Base-by-base conservation (phyloP, 2,797 vertebrate genomes). In the Protosalanx chinensis region DNA sequence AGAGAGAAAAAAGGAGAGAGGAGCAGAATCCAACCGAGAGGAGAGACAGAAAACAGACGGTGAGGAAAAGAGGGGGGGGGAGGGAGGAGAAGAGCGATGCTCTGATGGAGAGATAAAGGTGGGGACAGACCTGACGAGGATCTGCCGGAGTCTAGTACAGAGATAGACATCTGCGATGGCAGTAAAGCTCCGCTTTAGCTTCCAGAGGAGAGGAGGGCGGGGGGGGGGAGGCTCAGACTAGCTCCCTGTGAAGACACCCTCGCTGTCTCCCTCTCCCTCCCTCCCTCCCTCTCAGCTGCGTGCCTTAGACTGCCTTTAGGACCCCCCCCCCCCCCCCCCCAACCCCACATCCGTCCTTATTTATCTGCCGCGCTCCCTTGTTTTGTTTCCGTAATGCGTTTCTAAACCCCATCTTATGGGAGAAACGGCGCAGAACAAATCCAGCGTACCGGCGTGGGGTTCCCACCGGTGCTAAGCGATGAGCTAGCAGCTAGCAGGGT, bases 341-440 rank as follows among this genome's bases (percentile, higher is more conserved):
- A 68, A 56, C 67, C 72, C 27, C 23, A 74, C 82, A n/a, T n/a
- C 80, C 74, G 68, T 61, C 77, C 86, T 65, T 71, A 76, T 83
- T 79, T 75, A 75, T 85, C 77, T 76, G 67, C 71, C 62, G 67
- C 76, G 72, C 58, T 82, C 78, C 80, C 77, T 83, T 84, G 88
- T 84, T 89, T 85, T 82, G 82, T 81, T 79, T 85, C 77, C 80
- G 81, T 89, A 90, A 87, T 81, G 82, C 83, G 78, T 80, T 86
- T 82, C 79, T 89, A 89, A 91, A 83, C 84, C 80, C 82, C n/a
- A 83, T 90, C 85, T 91, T 88, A 87, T 86, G 72, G 29, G 82
- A 80, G 88, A 89, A 88, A 91, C 84, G 86, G 84, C 87, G 88
- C 88, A 83, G 88, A 91, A 91, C 85, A 90, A 90, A 91, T 89